A percentile compares a stretch with the other conserved stretches of the same genome.
Conservation (phyloP, 92 coral and sea anemone species). For the Paragorgia papillata region DNA sequence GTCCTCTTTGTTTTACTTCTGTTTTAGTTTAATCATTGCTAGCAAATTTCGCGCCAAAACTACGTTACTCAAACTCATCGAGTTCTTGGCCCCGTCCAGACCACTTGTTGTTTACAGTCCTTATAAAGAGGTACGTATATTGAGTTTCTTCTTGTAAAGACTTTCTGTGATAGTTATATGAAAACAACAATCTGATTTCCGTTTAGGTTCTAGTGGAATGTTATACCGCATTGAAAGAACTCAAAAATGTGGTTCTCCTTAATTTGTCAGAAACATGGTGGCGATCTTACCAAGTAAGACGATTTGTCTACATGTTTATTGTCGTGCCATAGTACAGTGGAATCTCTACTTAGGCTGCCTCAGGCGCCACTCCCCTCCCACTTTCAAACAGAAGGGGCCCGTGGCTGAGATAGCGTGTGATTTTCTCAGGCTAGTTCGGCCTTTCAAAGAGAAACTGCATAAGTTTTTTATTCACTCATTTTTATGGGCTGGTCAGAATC, state of each 20-base stretch:
- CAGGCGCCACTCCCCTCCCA: too few relatives aligned
- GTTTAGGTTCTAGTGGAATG: slow-evolving; percentile 82
- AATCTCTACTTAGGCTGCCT: too few relatives aligned
- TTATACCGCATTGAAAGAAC: slow-evolving; percentile 65
- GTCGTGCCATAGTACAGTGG: too few relatives aligned
- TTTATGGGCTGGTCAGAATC: too few relatives aligned
- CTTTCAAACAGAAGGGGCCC: too few relatives aligned
- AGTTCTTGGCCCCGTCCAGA: slow-evolving; percentile 88
- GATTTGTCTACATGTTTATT: too few relatives aligned
- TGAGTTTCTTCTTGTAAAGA: not conserved
- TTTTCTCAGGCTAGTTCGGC: too few relatives aligned
- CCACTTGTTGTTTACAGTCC: slow-evolving; percentile 89
- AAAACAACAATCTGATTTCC: not conserved
- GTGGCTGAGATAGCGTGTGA: too few relatives aligned
- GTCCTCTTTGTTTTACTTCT: not conserved
- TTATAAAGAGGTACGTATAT: slow-evolving; percentile 80
- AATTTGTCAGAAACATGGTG: slow-evolving; percentile 94
- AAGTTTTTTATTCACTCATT: too few relatives aligned
- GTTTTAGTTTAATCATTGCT: slow-evolving; percentile 77
- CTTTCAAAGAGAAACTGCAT: too few relatives aligned
- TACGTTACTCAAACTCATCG: slow-evolving; percentile 67
- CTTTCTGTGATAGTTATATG: not conserved
- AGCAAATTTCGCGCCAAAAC: slow-evolving; percentile 80
- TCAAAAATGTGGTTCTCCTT: slow-evolving; percentile 71
- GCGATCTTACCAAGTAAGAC: slow-evolving; percentile 85